phyloP scores from a whole-genome alignment of 2,888 invertebrate genomes.

The Pristionchus fissidentatus region DNA sequence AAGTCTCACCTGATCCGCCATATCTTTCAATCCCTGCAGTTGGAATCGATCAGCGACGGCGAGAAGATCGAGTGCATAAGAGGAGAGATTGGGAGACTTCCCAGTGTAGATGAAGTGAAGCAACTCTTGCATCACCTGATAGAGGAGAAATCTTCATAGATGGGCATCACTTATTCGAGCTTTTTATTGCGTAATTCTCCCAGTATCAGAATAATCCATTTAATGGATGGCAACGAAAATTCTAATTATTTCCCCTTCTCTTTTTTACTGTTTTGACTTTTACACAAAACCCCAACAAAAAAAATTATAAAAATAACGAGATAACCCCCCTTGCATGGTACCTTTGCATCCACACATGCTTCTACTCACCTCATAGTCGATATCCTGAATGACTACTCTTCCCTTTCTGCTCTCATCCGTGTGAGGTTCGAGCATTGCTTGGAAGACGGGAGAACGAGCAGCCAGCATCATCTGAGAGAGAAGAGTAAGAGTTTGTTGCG shows the following conservation, averaged over 20 bases:
- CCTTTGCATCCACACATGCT: neutral
- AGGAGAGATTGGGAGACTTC: constrained; percentile 59
- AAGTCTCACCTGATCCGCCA: constrained; percentile 72
- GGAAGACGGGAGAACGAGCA: constrained; percentile 68
- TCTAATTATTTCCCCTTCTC: neutral
- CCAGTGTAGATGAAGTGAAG: constrained; percentile 73
- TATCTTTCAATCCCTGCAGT: constrained; percentile 73
- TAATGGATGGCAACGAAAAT: neutral
- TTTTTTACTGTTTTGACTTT: neutral
- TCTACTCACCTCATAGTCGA: constrained; percentile 64
- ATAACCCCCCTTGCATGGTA: neutral
- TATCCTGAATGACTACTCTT: constrained; percentile 59
- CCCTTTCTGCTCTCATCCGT: constrained; percentile 66
- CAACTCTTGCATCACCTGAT: constrained; percentile 68
- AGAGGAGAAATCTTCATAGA: neutral
- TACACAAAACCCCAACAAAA: neutral
- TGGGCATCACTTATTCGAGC: neutral
- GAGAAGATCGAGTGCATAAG: constrained; percentile 70
- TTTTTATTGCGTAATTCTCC: no score
- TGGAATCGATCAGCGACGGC: constrained; percentile 74
- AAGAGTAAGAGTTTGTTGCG: no score
- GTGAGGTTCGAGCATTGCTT: constrained; percentile 71
- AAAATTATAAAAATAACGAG: neutral
- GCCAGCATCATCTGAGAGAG: constrained; percentile 58
- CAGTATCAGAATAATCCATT: no score